Base-by-base conservation (phyloP, 1,140 invertebrate species). In the Calliopsis andreniformis region DNA sequence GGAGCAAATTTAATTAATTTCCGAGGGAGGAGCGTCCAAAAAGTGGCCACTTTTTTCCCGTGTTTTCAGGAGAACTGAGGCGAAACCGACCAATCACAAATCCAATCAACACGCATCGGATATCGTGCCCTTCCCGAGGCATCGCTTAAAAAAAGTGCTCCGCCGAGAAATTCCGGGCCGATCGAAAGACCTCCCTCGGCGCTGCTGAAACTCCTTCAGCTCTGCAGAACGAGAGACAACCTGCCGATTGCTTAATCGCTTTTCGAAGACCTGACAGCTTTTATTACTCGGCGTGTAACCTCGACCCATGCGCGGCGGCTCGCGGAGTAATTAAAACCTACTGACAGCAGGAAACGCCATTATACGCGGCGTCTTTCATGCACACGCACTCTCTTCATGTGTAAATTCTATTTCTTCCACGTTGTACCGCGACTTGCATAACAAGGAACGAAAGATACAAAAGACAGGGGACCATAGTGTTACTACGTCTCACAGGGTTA, bases 171-270 rank as follows among this genome's bases (percentile, higher is more conserved):
- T 75, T 58, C 28, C 53, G 64, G 43, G 12, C 23, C 10, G 12
- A 73, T 67, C 76, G 43, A 73, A 71, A 25, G 70, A 49, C 45
- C 16, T 45, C 47, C 25, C 32, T 63, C 35, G 16, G n/a, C 28
- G 47, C 3, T 4, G n/a, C 42, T 3, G 23, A 25, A 25, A 23
- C 39, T 16, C 28, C 42, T 0, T 18, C 25, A n/a, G 30, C 47
- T 18, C 18, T 30, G 14, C 7, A 32, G 12, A 35, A 25, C 32
- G 3, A 51, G 30, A 51, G 23, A 35, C 32, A 62, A 43, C 23
- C 28, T 39, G 39, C 49, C 39, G 71, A 75, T 67, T 66, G 62
- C 55, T 35, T 56, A 47, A 78, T 78, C 75, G 35, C 51, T 62
- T 69, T 56, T 16, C 72, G 30, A 39, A 63, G 43, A 39, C 39